Percentiles rank a stretch among this genome's conserved stretches.
Conservation (phyloP, 2,113 vertebrate species). For the Spizaetus ornatus region DNA sequence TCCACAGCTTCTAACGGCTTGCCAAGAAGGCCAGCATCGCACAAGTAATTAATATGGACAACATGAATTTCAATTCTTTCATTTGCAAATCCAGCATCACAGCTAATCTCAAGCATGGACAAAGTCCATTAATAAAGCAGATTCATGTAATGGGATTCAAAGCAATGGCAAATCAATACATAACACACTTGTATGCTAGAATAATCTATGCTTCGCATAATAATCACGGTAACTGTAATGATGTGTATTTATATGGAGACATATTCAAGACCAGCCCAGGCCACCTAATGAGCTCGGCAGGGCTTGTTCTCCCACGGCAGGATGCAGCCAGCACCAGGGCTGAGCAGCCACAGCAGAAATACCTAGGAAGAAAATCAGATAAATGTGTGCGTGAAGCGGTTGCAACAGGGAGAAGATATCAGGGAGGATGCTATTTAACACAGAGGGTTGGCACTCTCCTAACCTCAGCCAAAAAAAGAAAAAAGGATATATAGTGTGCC, state of each 20-base stretch:
- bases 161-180: background rate
- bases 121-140: constrained; percentile 31
- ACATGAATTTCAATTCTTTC: constrained; percentile 19
- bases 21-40: background rate
- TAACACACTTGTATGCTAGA: background rate
- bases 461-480: background rate
- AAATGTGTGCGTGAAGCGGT: accelerated
- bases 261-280: background rate
- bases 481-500: background rate
- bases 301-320: background rate
- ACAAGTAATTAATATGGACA: background rate
- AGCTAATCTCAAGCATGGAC: background rate
- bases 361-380: background rate
- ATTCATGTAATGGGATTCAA: background rate
- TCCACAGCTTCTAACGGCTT: background rate
- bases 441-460: background rate
- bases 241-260: background rate
- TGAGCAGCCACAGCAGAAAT: background rate
- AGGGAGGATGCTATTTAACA: background rate
- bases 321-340: background rate
- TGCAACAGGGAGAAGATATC: background rate
- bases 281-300: background rate
- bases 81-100: constrained; percentile 35
- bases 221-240: background rate
- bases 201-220: background rate